These are phyloP conservation scores for Hyla sarda DNA, from an alignment of 2,113 vertebrate genomes.

Conservation along the genomic window DNA sequence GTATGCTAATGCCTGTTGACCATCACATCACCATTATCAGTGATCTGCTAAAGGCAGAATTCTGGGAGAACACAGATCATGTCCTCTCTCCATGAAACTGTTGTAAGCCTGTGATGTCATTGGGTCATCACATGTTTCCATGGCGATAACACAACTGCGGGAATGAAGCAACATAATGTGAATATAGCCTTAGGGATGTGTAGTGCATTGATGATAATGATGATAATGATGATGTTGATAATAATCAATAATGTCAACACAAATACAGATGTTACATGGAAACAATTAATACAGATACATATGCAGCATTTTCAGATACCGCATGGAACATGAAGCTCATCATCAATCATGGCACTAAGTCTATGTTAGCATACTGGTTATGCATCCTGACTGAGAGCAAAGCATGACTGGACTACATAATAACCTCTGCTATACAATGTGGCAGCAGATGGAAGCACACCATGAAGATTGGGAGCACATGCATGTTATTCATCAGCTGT, in stretches of 20 bases:
- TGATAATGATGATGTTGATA: neutral
- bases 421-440: neutral
- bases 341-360: constrained; percentile 7
- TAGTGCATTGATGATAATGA: neutral
- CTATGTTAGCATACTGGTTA: neutral
- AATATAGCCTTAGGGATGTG: neutral
- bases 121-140: too few relatives aligned
- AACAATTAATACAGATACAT: neutral
- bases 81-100: too few relatives aligned
- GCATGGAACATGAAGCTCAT: neutral
- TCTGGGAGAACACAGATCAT: too few relatives aligned
- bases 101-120: too few relatives aligned
- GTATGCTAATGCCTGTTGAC: too few relatives aligned
- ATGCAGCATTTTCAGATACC: neutral
- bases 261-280: neutral
- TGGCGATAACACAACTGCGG: too few relatives aligned
- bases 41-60: too few relatives aligned
- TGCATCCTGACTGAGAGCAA: neutral
- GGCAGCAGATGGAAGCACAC: neutral
- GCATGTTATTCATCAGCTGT: neutral
- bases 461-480: neutral
- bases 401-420: neutral
- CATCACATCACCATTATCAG: too few relatives aligned
- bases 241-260: neutral
- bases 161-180: too few relatives aligned